Percentiles rank a stretch among this genome's conserved stretches.
Conservation (phyloP, 1,140 invertebrate species). For the Atta texana region DNA sequence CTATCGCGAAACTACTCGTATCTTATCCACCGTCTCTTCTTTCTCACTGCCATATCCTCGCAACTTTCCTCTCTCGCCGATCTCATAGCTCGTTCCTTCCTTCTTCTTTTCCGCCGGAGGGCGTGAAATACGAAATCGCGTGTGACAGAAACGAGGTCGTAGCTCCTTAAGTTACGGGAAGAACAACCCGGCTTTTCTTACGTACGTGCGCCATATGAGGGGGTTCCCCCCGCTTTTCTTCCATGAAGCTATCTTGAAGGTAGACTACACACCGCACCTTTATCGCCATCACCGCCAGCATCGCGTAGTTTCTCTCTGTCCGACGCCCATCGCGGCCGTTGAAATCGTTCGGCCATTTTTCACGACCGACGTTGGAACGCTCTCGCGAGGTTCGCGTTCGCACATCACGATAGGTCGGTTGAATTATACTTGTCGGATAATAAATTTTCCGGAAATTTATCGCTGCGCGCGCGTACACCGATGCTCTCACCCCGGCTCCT, state of each 20-base stretch:
- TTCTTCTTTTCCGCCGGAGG: slow-evolving; percentile 17
- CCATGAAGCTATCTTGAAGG: slow-evolving; percentile 12
- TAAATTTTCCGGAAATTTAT: slow-evolving; percentile 63
- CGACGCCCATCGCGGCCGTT: slow-evolving; percentile 5
- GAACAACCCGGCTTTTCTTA: slow-evolving; percentile 48
- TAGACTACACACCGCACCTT: slow-evolving; percentile 6
- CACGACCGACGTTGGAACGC: slow-evolving; percentile 15
- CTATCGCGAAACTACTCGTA: slow-evolving; percentile 48
- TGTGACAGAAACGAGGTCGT: slow-evolving; percentile 62
- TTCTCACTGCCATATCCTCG: neutral
- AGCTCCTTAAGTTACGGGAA: slow-evolving; percentile 55
- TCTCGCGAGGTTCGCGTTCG: slow-evolving; percentile 39
- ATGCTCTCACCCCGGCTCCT: neutral
- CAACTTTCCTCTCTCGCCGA: neutral
- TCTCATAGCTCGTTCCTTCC: neutral
- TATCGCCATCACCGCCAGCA: slow-evolving; percentile 7
- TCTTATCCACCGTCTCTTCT: slow-evolving; percentile 21
- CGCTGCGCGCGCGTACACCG: neutral
- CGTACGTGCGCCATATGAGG: neutral
- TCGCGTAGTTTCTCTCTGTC: slow-evolving; percentile 4
- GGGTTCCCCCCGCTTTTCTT: neutral
- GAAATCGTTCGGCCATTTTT: slow-evolving; percentile 51
- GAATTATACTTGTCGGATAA: slow-evolving; percentile 55
- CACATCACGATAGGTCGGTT: slow-evolving; percentile 55
- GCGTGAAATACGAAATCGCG: slow-evolving; percentile 52